Base-by-base conservation (phyloP, 2,888 invertebrate species). In the Lithodes maja region DNA sequence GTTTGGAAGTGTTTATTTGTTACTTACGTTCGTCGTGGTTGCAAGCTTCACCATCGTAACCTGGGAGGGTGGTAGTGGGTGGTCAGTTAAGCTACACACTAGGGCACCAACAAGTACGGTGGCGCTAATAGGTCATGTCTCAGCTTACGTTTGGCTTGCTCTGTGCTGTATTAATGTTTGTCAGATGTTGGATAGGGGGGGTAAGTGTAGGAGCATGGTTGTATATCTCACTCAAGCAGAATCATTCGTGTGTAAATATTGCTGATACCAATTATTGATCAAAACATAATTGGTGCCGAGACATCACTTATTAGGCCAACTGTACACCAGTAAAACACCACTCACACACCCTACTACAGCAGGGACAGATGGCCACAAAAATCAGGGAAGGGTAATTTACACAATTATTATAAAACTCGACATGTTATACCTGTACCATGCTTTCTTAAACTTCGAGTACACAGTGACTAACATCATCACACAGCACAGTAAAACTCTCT, bases 1-100 rank as follows among this genome's bases (percentile, higher is more conserved):
- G 33, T 33, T 33, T 33, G 33, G 33, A 33, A 33, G 33, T 33
- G 33, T 33, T 33, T 33, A 33, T 33, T 33, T 33, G 74, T 33
- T 85, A 88, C 88, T 88, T 88, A 88, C 88, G 88, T 88, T 88
- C 88, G 52, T 75, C 88, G 2, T 74, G 80, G 84, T 74, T 74
- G 80, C 88, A 88, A 55, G 80, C 49, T 5, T 88, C 79, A 33
- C 84, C 88, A 71, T 84, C 80, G 88, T 88, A 84, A 88, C 84
- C 88, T 88, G 88, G 74, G 69, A 82, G 68, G 85, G 85, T 79
- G 79, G 77, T 50, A 68, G 54, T 54, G 7, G 5, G 74, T 7
- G 74, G 74, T 74, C 74, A 74, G 74, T 7, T 12, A 68, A 15
- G 68, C 68, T 12, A 68, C 33, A 78, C 15, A 68, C 68, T 7